Conservation (phyloP, 2,888 invertebrate genomes). For the Endomychus coccineus region DNA sequence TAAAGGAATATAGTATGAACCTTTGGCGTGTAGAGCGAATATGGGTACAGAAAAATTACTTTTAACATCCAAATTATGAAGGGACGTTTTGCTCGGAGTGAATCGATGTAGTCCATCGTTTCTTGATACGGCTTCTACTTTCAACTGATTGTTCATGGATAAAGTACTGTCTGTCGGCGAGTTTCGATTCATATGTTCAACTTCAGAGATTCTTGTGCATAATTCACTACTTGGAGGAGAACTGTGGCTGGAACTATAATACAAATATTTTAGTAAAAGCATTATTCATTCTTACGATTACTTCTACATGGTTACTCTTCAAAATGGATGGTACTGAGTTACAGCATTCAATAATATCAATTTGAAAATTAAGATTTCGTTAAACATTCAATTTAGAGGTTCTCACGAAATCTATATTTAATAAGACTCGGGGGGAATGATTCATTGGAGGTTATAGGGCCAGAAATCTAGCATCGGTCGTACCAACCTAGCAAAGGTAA, state of each 20-base stretch:
- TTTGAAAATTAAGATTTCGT: too few relatives aligned
- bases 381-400: too few relatives aligned
- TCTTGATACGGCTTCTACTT: conserved; percentile 23
- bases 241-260: conserved; percentile 37
- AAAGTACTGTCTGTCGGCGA: conserved; percentile 35
- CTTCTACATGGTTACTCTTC: too few relatives aligned
- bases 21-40: conserved; percentile 84
- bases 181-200: conserved; percentile 29
- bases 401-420: too few relatives aligned
- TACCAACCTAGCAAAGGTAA: too few relatives aligned
- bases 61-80: conserved; percentile 23
- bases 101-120: conserved; percentile 24
- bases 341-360: too few relatives aligned
- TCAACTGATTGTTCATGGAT: conserved; percentile 24
- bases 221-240: conserved; percentile 39
- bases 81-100: conserved; percentile 19
- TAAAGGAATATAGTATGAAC: conserved; percentile 81
- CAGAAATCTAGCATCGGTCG: too few relatives aligned
- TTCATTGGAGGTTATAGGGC: too few relatives aligned
- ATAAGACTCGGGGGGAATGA: too few relatives aligned
- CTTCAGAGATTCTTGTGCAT: conserved; percentile 37
- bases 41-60: conserved; percentile 64
- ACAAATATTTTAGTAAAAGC: too few relatives aligned
- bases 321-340: too few relatives aligned
- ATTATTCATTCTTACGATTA: too few relatives aligned